These are phyloP conservation scores for Cheiracanthium punctorium DNA, from an alignment of 2,888 invertebrate species.

Conservation along the genomic window DNA sequence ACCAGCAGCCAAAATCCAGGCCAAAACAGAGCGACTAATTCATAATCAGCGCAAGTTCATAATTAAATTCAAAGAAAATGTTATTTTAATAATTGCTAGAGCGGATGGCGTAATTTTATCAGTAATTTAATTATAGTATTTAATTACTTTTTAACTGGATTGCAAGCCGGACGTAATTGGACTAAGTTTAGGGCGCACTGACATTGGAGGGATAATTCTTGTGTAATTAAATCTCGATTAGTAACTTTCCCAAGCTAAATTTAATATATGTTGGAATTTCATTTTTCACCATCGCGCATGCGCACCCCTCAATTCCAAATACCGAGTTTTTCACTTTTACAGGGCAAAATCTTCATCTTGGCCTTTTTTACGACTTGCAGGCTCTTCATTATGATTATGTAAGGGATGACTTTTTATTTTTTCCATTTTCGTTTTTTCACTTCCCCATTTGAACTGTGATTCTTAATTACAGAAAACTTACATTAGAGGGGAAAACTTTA, in stretches of 20 bases:
- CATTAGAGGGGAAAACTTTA: conserved; percentile 68
- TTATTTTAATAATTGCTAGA: conserved; percentile 70
- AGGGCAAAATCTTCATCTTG: conserved; percentile 33
- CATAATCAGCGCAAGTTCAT: conserved; percentile 70
- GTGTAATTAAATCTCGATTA: conserved; percentile 71
- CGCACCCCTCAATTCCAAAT: conserved; percentile 56
- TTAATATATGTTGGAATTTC: conserved; percentile 70
- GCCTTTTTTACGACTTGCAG: conserved; percentile 59
- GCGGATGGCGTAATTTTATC: conserved; percentile 70
- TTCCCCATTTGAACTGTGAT: conserved; percentile 53
- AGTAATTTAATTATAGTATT: conserved; percentile 71
- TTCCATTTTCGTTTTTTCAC: not conserved
- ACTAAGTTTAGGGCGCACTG: conserved; percentile 68
- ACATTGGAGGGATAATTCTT: conserved; percentile 70
- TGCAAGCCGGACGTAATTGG: conserved; percentile 69
- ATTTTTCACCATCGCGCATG: conserved; percentile 68
- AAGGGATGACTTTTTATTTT: conserved; percentile 4
- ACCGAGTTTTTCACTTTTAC: conserved; percentile 63
- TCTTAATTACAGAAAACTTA: conserved; percentile 70
- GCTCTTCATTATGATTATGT: conserved; percentile 65
- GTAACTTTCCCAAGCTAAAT: conserved; percentile 71
- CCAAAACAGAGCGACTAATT: conserved; percentile 70
- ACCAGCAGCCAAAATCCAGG: conserved; percentile 66
- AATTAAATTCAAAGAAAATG: conserved; percentile 71
- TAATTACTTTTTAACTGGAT: conserved; percentile 71